Percentiles rank a stretch among this genome's conserved stretches.
These are phyloP conservation scores for Chloroclystis v-ata DNA, from an alignment of 2,888 invertebrate genomes.

Conservation along the genomic window DNA sequence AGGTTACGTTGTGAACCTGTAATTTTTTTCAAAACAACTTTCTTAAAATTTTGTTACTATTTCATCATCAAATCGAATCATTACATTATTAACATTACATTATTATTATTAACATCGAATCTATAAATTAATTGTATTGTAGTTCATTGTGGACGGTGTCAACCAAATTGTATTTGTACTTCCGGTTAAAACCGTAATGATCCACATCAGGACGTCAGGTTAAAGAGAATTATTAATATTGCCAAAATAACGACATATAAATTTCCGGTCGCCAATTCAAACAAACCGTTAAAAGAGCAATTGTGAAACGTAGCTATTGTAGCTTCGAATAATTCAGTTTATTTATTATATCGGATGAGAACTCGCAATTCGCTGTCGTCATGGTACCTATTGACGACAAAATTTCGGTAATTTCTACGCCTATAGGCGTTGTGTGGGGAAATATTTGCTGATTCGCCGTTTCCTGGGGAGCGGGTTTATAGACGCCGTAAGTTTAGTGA, in stretches of 20 bases:
- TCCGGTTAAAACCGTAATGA: slow-evolving; percentile 8
- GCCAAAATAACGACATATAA: slow-evolving; percentile 18
- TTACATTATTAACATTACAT: too few species aligned
- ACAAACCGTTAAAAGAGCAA: slow-evolving; percentile 24
- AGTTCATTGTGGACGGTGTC: background rate
- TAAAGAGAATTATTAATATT: slow-evolving; percentile 19
- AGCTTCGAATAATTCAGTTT: slow-evolving; percentile 48
- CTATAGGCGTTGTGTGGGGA: slow-evolving; percentile 41
- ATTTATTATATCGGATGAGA: slow-evolving; percentile 47
- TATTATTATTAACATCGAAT: too few species aligned
- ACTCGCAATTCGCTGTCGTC: slow-evolving; percentile 51
- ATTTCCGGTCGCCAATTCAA: slow-evolving; percentile 21
- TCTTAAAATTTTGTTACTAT: too few species aligned
- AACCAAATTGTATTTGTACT: background rate
- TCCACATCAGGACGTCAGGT: slow-evolving; percentile 13
- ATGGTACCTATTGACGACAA: slow-evolving; percentile 61
- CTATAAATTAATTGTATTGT: too few species aligned
- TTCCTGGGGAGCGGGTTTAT: slow-evolving; percentile 65
- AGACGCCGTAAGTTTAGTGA: slow-evolving; percentile 65
- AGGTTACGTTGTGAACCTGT: background rate
- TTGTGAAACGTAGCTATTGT: slow-evolving; percentile 33
- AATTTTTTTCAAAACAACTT: too few species aligned
- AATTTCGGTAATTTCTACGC: slow-evolving; percentile 66
- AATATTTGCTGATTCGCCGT: slow-evolving; percentile 57
- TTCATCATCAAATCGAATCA: too few species aligned